phyloP scores from a whole-genome alignment of 1,140 invertebrate genomes.

The Habropoda laboriosa region DNA sequence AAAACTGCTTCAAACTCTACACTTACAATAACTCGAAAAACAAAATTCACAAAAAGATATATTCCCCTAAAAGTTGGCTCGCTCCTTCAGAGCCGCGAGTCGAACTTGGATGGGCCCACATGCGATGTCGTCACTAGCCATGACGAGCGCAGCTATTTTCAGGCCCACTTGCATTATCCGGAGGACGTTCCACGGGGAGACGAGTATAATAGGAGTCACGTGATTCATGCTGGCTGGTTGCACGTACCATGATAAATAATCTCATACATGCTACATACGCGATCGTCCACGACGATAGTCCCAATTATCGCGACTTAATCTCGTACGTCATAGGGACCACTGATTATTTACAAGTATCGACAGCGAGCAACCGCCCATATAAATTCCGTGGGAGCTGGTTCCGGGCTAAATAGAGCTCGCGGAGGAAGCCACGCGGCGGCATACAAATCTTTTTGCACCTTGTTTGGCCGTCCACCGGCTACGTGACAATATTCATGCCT shows the following conservation, averaged over 20 bases:
- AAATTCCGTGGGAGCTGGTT: background rate
- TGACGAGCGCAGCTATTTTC: constrained; percentile 70
- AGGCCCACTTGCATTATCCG: constrained; percentile 63
- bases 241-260: constrained; percentile 41
- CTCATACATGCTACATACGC: background rate
- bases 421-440: constrained; percentile 34
- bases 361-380: constrained; percentile 31
- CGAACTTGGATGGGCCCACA: constrained; percentile 52
- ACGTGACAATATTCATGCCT: constrained; percentile 38
- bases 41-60: too few species aligned
- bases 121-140: constrained; percentile 54
- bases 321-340: background rate
- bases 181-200: constrained; percentile 11
- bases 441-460: constrained; percentile 41
- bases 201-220: constrained; percentile 12
- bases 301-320: constrained; percentile 51
- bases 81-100: too few species aligned
- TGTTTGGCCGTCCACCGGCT: background rate
- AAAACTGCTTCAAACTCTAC: too few species aligned
- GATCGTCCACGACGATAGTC: constrained; percentile 43
- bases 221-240: constrained; percentile 5
- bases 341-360: constrained; percentile 29
- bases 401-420: background rate
- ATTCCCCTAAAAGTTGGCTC: too few species aligned
- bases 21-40: too few species aligned